These are phyloP conservation scores for Girardinichthys multiradiatus DNA, from an alignment of 2,113 vertebrate genomes.

Conservation along the genomic window DNA sequence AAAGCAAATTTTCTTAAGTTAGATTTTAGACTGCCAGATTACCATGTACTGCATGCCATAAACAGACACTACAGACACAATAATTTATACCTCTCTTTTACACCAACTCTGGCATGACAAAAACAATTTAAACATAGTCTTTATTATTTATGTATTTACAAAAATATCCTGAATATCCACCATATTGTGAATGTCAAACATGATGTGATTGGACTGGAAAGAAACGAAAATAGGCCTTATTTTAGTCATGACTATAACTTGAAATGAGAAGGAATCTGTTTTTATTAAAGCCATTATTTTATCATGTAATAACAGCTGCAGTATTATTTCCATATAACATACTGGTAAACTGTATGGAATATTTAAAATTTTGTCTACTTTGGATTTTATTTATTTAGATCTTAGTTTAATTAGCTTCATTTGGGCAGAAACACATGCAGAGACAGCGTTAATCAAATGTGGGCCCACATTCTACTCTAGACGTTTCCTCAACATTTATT, in stretches of 20 bases:
- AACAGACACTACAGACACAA: too few relatives aligned
- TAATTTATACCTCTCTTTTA: neutral
- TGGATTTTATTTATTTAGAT: neutral
- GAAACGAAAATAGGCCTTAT: neutral
- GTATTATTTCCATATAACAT: too few relatives aligned
- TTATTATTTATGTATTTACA: neutral
- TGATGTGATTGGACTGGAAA: neutral
- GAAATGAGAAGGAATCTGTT: neutral
- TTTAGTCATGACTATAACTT: neutral
- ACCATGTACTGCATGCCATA: too few relatives aligned
- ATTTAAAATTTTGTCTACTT: neutral
- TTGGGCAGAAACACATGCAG: too few relatives aligned
- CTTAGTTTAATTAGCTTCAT: too few relatives aligned
- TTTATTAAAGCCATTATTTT: neutral
- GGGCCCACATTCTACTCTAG: too few relatives aligned
- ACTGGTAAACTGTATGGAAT: neutral
- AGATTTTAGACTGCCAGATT: too few relatives aligned
- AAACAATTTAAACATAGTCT: neutral
- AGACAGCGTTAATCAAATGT: too few relatives aligned
- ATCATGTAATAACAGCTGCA: neutral
- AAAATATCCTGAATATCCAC: neutral
- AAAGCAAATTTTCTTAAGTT: too few relatives aligned
- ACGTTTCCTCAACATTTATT: too few relatives aligned
- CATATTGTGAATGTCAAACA: neutral
- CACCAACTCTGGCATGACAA: neutral